Base-by-base conservation (phyloP, 92 coral and sea anemone genomes). In the Epizoanthus fatuus region DNA sequence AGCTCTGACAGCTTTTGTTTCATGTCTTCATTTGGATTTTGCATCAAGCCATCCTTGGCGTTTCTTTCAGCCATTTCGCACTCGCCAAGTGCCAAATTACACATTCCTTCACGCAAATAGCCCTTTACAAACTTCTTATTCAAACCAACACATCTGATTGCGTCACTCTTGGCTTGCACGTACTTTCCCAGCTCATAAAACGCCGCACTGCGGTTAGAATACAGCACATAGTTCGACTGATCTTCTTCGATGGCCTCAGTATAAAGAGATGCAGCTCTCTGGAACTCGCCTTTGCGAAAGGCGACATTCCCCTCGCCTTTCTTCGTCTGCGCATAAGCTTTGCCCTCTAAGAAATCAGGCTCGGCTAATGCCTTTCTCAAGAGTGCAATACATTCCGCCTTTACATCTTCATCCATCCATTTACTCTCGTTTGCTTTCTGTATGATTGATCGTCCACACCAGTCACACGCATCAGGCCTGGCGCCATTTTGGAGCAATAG, bases 171-270 rank as follows among this genome's bases (percentile, higher is more conserved):
- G 15, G 79, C 79, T 22, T 7, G 22, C 22, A 73, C 53, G 17
- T 73, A 73, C 29, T 53, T 38, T 12, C 79, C 63, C 38, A 73
- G 32, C 63, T 73, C 79, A 25, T 51, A 53, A 53, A 52, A 53
- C 6, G 79, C 79, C 14, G 79, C 79, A 53, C 79, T 73, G 25
- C 79, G 51, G 47, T 73, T 73, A 45, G 79, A 73, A 52, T 73
- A 73, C 6, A 73, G 57, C 62, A 73, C 29, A 6, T 73, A 17
- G 32, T 73, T 73, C 15, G 63, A n/a, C n/a, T 53, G 79, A 25
- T 51, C 38, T 52, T 73, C 79, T 2, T 73, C 53, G 0, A 73
- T 73, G n/a, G 79, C 79, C 22, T 73, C 79, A 44, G 79, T 19
- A 29, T 73, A 73, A 44, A 72, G 60, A 12, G 53, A 6, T 4